A percentile compares a stretch with the other conserved stretches of the same genome.
Conservation (phyloP, 2,113 vertebrate species). For the Sakesphorus luctuosus region DNA sequence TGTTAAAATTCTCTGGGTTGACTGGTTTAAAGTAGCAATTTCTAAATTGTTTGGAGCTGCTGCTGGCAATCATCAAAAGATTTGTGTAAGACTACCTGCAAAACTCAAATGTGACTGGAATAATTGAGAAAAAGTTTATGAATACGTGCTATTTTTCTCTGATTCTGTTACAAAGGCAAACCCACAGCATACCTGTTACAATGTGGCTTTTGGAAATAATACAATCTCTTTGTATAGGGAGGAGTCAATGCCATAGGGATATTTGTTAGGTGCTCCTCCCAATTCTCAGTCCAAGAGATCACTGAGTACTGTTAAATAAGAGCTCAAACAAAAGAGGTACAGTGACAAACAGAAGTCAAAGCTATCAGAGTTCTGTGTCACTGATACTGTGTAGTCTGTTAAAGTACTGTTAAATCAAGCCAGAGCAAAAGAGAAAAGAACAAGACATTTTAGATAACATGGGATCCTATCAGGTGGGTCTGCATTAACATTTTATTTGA, state of each 20-base stretch:
- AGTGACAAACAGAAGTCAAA: not conserved
- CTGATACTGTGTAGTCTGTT: not conserved
- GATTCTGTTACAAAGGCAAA: not conserved
- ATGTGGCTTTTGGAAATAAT: not conserved
- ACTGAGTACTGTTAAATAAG: not conserved
- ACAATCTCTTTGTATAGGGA: rapidly evolving
- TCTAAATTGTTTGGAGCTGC: not conserved
- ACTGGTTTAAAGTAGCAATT: not conserved
- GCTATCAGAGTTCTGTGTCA: not conserved
- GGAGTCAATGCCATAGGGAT: not conserved
- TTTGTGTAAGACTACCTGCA: not conserved
- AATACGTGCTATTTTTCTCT: not conserved
- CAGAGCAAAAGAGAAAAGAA: not conserved
- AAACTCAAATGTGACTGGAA: not conserved
- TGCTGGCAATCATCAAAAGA: not conserved
- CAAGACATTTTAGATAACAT: not conserved
- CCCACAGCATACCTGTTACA: not conserved
- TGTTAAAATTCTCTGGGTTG: not conserved
- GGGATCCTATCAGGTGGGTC: not conserved
- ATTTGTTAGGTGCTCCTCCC: not conserved
- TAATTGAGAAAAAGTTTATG: not conserved
- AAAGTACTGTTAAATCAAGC: not conserved
- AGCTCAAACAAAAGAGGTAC: not conserved
- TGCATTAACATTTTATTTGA: not conserved
- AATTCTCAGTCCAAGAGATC: not conserved